Conservation (phyloP, 1,140 invertebrate genomes). For the Ectropis grisescens region DNA sequence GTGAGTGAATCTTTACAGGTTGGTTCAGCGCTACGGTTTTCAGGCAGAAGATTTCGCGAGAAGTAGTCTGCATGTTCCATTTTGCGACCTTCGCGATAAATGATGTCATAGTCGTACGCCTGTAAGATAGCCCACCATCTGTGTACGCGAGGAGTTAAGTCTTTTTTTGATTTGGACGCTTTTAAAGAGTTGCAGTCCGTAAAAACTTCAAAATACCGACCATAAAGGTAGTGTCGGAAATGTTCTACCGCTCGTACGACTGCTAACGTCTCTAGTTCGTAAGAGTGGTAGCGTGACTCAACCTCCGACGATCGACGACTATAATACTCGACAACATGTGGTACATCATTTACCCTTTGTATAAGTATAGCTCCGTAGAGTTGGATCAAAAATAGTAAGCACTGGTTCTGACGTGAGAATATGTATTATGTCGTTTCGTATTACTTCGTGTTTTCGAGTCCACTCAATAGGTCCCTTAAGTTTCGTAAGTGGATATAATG, state of each 20-base stretch:
- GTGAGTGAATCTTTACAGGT: not conserved
- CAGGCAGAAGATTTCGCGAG: slow-evolving; percentile 8
- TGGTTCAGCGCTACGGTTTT: too few species aligned
- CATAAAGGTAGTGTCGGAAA: slow-evolving; percentile 28
- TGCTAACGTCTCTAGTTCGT: slow-evolving; percentile 42
- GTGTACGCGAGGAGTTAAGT: slow-evolving; percentile 23
- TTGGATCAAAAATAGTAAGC: slow-evolving; percentile 23
- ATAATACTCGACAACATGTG: slow-evolving; percentile 7
- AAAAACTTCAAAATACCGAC: slow-evolving; percentile 7
- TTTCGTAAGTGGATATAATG: slow-evolving; percentile 29
- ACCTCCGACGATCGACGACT: slow-evolving; percentile 12
- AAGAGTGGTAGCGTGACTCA: slow-evolving; percentile 36
- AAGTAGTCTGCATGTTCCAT: slow-evolving; percentile 12
- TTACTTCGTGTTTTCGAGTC: slow-evolving; percentile 8
- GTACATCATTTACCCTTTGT: slow-evolving; percentile 19
- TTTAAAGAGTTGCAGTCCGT: slow-evolving; percentile 21
- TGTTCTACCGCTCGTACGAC: slow-evolving; percentile 21
- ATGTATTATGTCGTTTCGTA: slow-evolving; percentile 2
- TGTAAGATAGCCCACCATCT: slow-evolving; percentile 10
- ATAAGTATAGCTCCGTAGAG: slow-evolving; percentile 15
- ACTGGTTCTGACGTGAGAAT: slow-evolving; percentile 22
- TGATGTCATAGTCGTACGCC: slow-evolving; percentile 8
- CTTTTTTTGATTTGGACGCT: slow-evolving; percentile 23
- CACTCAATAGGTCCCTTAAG: slow-evolving; percentile 8
- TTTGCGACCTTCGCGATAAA: slow-evolving; percentile 5